These are phyloP conservation scores for Maccullochella peelii DNA, from an alignment of 2,113 vertebrate species.

Conservation along the genomic window DNA sequence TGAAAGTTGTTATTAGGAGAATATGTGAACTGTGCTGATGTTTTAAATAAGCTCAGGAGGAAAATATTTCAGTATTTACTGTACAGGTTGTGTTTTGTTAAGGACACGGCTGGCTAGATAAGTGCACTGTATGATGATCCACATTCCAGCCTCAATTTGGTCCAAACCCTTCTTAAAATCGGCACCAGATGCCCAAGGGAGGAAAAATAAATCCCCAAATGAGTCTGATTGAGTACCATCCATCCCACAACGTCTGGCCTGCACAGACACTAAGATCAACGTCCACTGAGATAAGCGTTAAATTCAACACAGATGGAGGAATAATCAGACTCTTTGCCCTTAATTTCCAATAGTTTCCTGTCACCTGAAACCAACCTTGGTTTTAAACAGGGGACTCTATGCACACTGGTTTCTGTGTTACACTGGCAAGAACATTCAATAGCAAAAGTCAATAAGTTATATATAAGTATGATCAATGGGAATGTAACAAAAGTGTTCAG, in stretches of 20 bases:
- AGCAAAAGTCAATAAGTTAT: neutral
- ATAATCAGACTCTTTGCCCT: constrained; percentile 69
- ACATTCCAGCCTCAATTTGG: constrained; percentile 73
- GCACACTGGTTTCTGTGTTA: neutral
- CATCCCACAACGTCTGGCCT: constrained; percentile 62
- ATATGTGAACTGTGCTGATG: neutral
- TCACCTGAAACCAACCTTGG: constrained; percentile 60
- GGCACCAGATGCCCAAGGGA: constrained; percentile 81
- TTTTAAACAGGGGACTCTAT: constrained; percentile 34
- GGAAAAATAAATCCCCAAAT: constrained; percentile 81
- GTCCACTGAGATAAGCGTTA: constrained; percentile 71
- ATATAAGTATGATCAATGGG: neutral
- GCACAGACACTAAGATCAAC: constrained; percentile 60
- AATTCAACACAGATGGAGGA: constrained; percentile 82
- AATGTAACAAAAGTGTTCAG: neutral
- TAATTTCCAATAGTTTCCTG: constrained; percentile 77
- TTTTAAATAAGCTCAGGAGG: constrained; percentile 19
- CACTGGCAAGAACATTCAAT: neutral
- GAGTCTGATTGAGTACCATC: constrained; percentile 78
- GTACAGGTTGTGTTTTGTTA: constrained; percentile 18
- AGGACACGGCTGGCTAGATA: constrained; percentile 42
- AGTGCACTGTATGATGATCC: constrained; percentile 65
- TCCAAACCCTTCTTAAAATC: constrained; percentile 73
- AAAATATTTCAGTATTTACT: constrained; percentile 22
- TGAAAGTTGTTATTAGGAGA: constrained; percentile 16